Percentiles rank a stretch among this genome's conserved stretches.
phyloP scores from a whole-genome alignment of 2,113 vertebrate genomes.

The Gasterosteus aculeatus region DNA sequence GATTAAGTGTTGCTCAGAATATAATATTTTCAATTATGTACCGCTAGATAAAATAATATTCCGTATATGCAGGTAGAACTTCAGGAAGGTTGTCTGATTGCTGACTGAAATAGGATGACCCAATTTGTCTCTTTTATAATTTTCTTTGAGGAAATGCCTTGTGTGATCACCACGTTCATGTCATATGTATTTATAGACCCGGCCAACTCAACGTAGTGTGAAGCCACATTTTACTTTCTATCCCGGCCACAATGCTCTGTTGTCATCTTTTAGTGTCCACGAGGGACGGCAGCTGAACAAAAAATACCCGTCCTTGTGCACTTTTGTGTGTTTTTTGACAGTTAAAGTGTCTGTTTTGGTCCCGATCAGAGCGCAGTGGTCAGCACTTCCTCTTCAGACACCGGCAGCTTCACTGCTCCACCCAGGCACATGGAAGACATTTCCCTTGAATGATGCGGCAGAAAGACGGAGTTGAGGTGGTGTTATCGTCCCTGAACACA shows the following conservation, averaged over 20 bases:
- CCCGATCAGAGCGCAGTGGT: neutral
- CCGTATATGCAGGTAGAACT: neutral
- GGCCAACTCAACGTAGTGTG: neutral
- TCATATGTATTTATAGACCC: neutral
- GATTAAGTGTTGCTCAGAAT: neutral
- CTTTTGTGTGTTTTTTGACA: neutral
- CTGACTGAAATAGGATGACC: neutral
- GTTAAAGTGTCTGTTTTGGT: neutral
- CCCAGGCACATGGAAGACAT: neutral
- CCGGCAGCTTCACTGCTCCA: neutral
- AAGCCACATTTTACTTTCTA: neutral
- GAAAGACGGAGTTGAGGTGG: neutral
- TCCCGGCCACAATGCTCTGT: no score
- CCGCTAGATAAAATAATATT: neutral
- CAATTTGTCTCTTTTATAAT: neutral
- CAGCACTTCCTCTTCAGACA: neutral
- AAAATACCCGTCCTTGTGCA: neutral
- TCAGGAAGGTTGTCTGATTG: neutral
- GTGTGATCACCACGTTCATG: neutral
- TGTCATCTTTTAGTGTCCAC: neutral
- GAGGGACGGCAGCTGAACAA: neutral
- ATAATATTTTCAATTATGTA: no score
- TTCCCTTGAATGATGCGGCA: neutral
- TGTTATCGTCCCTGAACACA: constrained; percentile 5
- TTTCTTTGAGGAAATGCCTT: neutral